Percentiles rank a stretch among this genome's conserved stretches.
Conservation (phyloP, 2,113 vertebrate species). For the Centropus bengalensis region DNA sequence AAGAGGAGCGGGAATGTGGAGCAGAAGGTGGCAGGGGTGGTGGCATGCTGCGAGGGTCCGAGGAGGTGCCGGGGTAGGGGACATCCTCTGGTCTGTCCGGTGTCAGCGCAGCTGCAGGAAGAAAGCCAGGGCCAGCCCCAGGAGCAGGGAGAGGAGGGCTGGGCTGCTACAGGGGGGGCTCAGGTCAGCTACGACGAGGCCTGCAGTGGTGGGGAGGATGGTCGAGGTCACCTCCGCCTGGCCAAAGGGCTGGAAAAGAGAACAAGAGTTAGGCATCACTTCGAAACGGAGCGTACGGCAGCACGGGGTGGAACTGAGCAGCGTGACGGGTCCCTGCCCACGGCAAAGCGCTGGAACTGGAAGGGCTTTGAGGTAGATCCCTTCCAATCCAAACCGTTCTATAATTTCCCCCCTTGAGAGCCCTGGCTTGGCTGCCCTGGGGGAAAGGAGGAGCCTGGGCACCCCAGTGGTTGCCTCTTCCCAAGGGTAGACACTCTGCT, state of each 20-base stretch:
- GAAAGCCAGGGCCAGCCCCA: background rate
- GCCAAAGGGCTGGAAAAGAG: background rate
- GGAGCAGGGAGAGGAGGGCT: background rate
- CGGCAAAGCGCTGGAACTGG: no score
- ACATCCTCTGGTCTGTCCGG: rapidly evolving
- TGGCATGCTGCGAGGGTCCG: no score
- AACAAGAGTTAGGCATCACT: rapidly evolving
- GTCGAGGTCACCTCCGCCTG: rapidly evolving
- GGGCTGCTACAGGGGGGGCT: background rate
- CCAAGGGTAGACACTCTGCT: rapidly evolving
- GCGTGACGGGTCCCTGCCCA: no score
- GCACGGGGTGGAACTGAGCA: rapidly evolving
- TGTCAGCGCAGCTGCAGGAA: background rate
- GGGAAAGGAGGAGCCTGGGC: background rate
- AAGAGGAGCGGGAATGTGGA: no score
- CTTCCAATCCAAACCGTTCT: no score
- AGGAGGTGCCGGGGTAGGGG: no score
- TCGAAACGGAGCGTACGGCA: rapidly evolving
- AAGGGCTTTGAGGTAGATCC: no score
- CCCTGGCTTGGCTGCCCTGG: rapidly evolving
- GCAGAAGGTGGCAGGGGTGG: no score
- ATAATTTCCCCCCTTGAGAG: no score
- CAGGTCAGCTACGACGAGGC: rapidly evolving
- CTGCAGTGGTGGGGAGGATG: rapidly evolving
- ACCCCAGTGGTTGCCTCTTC: rapidly evolving